Evolutionary conservation across 92 coral and sea anemone species (phyloP).

Genomic region (Muricea muricata): DNA sequence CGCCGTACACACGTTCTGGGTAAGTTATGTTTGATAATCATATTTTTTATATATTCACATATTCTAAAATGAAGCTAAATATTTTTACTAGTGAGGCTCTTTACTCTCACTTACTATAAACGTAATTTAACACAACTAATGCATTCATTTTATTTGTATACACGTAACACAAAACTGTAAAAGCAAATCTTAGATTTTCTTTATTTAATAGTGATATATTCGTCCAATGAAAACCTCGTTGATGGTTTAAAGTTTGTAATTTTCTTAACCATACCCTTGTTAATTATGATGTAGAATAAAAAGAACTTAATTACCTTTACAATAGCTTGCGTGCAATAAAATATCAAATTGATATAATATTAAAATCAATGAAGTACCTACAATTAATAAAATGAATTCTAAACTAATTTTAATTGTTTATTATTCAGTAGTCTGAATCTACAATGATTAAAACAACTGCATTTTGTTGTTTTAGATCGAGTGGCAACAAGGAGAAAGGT

Average conservation of each 20-base stretch:
- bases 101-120: no score
- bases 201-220: neutral
- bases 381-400: neutral
- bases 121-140: no score
- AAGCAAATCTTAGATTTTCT: neutral
- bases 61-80: no score
- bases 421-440: no score
- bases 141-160: no score
- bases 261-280: neutral
- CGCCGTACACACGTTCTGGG: neutral
- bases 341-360: no score
- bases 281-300: no score
- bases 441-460: neutral
- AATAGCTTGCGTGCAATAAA: neutral
- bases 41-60: neutral
- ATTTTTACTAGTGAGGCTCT: no score
- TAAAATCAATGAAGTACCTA: neutral
- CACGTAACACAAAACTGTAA: no score
- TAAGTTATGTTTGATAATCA: neutral
- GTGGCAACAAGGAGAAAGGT: neutral
- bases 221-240: neutral
- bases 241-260: neutral
- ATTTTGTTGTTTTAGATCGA: slow-evolving; percentile 1
- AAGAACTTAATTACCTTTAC: neutral
- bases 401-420: neutral